Percentiles rank a stretch among this genome's conserved stretches.
Evolutionary conservation across 1,140 invertebrate genomes (phyloP).

Genomic region (Druon quercuslanigerum): DNA sequence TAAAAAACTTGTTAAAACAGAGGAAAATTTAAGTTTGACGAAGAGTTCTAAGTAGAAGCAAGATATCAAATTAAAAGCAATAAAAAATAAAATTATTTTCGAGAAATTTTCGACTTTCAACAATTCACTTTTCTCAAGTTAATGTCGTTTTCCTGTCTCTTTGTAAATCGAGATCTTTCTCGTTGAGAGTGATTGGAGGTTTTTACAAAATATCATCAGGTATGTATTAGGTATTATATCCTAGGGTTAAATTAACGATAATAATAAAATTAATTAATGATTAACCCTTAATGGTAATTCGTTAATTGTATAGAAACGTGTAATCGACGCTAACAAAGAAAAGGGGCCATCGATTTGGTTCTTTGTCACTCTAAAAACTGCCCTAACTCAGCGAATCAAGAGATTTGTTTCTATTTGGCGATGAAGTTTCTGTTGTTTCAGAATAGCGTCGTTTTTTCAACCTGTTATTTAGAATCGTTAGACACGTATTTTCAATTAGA

Average conservation of each 20-base stretch:
- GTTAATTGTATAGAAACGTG: conserved; percentile 54
- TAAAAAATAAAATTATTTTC: too few species aligned
- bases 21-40: too few species aligned
- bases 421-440: neutral
- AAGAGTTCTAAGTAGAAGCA: too few species aligned
- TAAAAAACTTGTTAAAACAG: too few species aligned
- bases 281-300: conserved; percentile 60
- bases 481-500: conserved; percentile 11
- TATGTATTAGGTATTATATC: conserved; percentile 66
- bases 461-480: neutral
- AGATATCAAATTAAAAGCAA: too few species aligned
- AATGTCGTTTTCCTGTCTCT: conserved; percentile 17
- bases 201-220: conserved; percentile 61
- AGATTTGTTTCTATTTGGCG: neutral
- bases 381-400: neutral
- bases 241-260: conserved; percentile 65
- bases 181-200: conserved; percentile 33
- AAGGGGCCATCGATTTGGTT: conserved; percentile 13
- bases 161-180: conserved; percentile 15
- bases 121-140: conserved; percentile 18
- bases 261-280: conserved; percentile 62
- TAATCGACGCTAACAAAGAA: conserved; percentile 37
- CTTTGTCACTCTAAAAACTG: conserved; percentile 2
- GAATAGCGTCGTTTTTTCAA: neutral
- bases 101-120: neutral